Evolutionary conservation across 2,113 vertebrate species (phyloP), one percentile per base, ranked within the genome.

Genomic region (Globicephala melas): DNA sequence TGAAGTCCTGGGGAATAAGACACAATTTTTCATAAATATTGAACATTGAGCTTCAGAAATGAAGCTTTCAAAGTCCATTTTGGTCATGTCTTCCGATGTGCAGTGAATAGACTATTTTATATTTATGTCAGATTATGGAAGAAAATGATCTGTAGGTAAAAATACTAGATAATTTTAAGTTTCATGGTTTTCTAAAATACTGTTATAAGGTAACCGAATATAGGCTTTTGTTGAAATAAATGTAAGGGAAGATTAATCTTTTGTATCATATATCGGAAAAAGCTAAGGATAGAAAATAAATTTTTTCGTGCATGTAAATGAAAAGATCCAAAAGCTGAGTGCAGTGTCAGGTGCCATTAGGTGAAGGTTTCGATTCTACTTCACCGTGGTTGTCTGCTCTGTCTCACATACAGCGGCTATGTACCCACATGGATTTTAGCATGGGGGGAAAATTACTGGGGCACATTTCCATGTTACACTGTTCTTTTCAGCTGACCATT

Each of bases 71-170:
- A 38, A 63, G 25, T 92, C 9, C 38, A 94, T 14, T 47, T 80
- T 70, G 58, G 33, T 73, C n/a, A 5, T 14, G 50, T 65, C 17
- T 17, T 76, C 38, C 89, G 53, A 82, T 96, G 23, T 65, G 31
- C 95, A 91, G 73, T 94, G 55, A 93, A 55, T 38, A 79, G 38
- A 62, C 68, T 71, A 62, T 74, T 94, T 73, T 63, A 91, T 68
- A 71, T 70, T 96, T 77, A 36, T 10, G 10, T 70, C 8, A 77
- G 38, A 60, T 86, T 82, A 36, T 92, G 28, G 31, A 73, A 53
- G 33, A 92, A 86, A 36, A 73, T 89, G 44, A 71, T 82, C n/a
- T 74, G 9, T 4, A 92, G 77, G 6, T 36, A 71, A 90, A 77
- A 12, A 67, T 47, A 70, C 31, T 73, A 89, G 70, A 79, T 81